Evolutionary conservation across 2,888 invertebrate species (phyloP).

Genomic region (Pristionchus mayeri): DNA sequence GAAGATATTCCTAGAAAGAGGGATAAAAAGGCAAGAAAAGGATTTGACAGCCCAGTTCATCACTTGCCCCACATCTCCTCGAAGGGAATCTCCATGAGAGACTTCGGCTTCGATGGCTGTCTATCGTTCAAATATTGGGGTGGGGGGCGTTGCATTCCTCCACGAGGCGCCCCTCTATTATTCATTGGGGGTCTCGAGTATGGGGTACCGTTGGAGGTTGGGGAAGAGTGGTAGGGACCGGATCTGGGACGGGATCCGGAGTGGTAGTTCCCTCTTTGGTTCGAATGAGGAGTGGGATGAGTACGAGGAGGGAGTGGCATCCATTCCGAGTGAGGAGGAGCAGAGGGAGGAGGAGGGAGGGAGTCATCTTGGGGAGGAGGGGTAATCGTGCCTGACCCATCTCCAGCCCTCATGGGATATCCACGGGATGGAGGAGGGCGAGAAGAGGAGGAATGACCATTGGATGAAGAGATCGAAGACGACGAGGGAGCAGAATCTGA

Average conservation of each 20-base stretch:
- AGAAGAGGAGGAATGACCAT: not conserved
- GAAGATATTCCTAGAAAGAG: not conserved
- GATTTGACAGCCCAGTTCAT: not conserved
- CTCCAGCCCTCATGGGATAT: not conserved
- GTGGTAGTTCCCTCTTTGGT: no score
- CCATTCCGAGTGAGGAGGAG: not conserved
- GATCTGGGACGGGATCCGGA: not conserved
- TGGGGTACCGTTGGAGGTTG: not conserved
- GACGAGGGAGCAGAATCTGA: no score
- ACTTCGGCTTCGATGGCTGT: conserved; percentile 14
- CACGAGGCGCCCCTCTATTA: not conserved
- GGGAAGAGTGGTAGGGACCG: not conserved
- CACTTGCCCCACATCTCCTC: not conserved
- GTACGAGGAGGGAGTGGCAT: not conserved
- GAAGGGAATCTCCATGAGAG: not conserved
- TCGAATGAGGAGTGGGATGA: not conserved
- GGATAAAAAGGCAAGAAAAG: not conserved
- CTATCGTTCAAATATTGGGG: no score
- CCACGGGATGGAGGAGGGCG: not conserved
- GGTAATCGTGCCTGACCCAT: not conserved
- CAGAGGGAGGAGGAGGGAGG: not conserved
- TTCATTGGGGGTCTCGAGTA: not conserved
- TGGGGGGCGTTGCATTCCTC: not conserved
- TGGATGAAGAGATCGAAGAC: not conserved
- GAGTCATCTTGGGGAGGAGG: not conserved